Conservation (phyloP, 2,113 vertebrate species). For the Bucco capensis region DNA sequence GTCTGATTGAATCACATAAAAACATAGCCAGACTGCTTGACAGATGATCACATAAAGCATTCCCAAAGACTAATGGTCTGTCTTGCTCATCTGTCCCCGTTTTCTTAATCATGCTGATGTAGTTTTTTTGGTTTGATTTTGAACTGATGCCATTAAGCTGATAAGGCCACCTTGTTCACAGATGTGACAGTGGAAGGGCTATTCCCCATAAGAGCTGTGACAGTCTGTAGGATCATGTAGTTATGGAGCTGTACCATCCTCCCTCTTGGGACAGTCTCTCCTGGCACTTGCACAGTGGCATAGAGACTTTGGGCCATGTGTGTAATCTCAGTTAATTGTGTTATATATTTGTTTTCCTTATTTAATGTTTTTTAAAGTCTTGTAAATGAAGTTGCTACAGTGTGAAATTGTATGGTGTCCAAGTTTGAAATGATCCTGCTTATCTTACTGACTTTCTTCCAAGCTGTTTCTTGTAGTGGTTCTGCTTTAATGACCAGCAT, state of each 20-base stretch:
- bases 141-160: not conserved
- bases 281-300: not conserved
- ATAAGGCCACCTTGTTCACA: not conserved
- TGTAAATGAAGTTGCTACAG: constrained; percentile 1
- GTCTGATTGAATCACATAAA: constrained; percentile 42
- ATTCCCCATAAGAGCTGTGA: not conserved
- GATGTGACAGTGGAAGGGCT: not conserved
- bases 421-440: not conserved
- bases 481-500: not conserved
- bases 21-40: not conserved
- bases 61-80: not conserved
- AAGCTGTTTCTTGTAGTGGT: not conserved
- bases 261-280: not conserved
- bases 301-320: fast-evolving
- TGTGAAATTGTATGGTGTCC: not conserved
- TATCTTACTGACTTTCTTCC: constrained; percentile 1
- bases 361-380: not conserved
- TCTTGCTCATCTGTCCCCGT: not conserved
- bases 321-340: not conserved
- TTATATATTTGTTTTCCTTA: not conserved
- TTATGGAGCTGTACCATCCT: not conserved
- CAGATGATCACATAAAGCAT: not conserved
- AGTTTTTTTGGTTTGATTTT: not conserved
- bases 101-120: not conserved
- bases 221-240: not conserved